Evolutionary conservation across 2,113 vertebrate genomes (phyloP), one percentile per base, ranked within the genome.

Genomic region (Hippocampus mohnikei): DNA sequence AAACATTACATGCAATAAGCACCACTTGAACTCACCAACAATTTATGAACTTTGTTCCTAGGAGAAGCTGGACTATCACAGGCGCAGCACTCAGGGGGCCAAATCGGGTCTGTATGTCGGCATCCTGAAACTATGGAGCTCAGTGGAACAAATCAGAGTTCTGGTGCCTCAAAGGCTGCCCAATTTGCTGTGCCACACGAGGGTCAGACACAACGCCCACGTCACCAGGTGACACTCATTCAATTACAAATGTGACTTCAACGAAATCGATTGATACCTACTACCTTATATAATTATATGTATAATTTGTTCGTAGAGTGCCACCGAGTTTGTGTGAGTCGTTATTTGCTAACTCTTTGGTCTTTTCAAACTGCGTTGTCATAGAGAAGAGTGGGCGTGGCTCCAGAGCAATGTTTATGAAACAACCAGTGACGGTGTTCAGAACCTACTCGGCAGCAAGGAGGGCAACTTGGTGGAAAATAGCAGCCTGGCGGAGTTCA

Each of bases 321-420:
- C 55, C 10, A 58, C n/a, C 1, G 29, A 33, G 29, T 33, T 33
- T 37, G 33, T 7, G 33, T 0, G 33, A 37, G 33, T 37, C 33
- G 33, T 37, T 37, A 37, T 37, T 37, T 7, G 33, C 33, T 33
- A 33, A 33, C 33, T 37, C 29, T 9, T 33, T 63, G 69, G 56
- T 12, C 33, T 55, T 46, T 0, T 55, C 59, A 25, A 72, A 37
- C 42, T 66, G 56, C 41, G 12, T 66, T 33, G 41, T 66, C 11
- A 11, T 82, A 93, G 92, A 58, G 92, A 92, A 71, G 92, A 93
- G 87, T 93, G 92, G 92, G 71, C 77, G 5, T 92, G 91, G 92
- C 86, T 93, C 48, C 91, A 91, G 88, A 88, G 83, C 67, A 87
- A 91, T 13, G 80, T 85, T 56, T 82, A 88, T 87, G 80, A 77